Percentiles rank a stretch among this genome's conserved stretches.
These are phyloP conservation scores for Ranitomeya imitator DNA, from an alignment of 2,113 vertebrate genomes.

Conservation along the genomic window DNA sequence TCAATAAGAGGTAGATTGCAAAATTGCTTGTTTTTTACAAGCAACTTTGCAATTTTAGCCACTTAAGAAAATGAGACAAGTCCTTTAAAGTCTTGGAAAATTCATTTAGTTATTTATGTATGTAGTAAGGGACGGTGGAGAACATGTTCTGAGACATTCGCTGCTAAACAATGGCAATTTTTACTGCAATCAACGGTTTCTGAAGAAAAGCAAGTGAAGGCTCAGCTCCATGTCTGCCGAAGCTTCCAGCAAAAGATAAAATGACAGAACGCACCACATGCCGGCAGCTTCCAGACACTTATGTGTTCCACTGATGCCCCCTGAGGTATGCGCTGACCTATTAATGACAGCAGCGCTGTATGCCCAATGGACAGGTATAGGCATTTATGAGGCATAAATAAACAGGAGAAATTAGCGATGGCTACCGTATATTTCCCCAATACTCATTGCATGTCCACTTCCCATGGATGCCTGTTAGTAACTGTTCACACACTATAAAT, in stretches of 20 bases:
- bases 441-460: neutral
- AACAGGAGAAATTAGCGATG: neutral
- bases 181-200: conserved; percentile 13
- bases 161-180: neutral
- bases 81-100: too few species aligned
- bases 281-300: conserved; percentile 26
- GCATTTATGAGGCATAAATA: neutral
- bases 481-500: neutral
- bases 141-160: neutral
- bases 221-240: neutral
- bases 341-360: neutral
- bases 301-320: conserved; percentile 14
- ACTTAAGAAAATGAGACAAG: too few species aligned
- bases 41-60: too few species aligned
- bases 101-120: too few species aligned
- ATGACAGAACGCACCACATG: conserved; percentile 7
- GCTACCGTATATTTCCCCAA: neutral
- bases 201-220: neutral
- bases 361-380: conserved; percentile 27
- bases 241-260: conserved; percentile 7
- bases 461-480: neutral
- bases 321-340: conserved; percentile 23
- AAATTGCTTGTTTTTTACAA: too few species aligned
- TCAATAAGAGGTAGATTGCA: too few species aligned
- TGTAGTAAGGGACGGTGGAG: neutral